phyloP scores from a whole-genome alignment of 2,113 vertebrate species.

The Azemiops feae region DNA sequence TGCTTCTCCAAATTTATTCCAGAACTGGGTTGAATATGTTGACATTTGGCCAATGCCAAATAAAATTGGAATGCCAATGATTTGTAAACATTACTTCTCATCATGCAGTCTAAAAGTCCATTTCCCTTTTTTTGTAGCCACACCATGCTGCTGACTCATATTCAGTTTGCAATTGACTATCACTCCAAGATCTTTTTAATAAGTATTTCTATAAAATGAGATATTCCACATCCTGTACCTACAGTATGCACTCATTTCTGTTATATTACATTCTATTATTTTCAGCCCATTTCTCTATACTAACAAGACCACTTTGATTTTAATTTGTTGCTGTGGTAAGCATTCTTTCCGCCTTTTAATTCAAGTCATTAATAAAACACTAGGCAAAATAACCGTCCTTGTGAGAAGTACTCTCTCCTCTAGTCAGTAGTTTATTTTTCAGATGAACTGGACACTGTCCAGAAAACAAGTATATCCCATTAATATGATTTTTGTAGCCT shows the following conservation, averaged over 20 bases:
- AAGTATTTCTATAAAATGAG: not conserved
- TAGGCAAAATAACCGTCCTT: not conserved
- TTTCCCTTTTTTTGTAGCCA: not conserved
- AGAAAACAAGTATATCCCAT: not conserved
- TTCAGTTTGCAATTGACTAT: not conserved
- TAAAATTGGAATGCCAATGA: not conserved
- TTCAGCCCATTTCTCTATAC: not conserved
- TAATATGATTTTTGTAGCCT: not conserved
- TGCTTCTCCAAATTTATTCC: not conserved
- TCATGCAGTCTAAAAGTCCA: not conserved
- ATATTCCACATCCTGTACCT: not conserved
- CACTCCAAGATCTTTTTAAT: not conserved
- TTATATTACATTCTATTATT: not conserved
- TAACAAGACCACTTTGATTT: not conserved
- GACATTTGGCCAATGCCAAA: not conserved
- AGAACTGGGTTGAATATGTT: not conserved
- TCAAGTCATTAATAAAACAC: not conserved
- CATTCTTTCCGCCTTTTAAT: not conserved
- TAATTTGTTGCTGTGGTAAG: not conserved
- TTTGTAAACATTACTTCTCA: not conserved
- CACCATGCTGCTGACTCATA: not conserved
- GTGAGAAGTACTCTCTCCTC: not conserved
- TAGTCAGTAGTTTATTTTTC: not conserved
- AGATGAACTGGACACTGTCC: not conserved
- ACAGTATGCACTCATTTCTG: not conserved